Percentiles rank a stretch among this genome's conserved stretches.
phyloP scores from a whole-genome alignment of 2,113 vertebrate species.

The Meriones unguiculatus region DNA sequence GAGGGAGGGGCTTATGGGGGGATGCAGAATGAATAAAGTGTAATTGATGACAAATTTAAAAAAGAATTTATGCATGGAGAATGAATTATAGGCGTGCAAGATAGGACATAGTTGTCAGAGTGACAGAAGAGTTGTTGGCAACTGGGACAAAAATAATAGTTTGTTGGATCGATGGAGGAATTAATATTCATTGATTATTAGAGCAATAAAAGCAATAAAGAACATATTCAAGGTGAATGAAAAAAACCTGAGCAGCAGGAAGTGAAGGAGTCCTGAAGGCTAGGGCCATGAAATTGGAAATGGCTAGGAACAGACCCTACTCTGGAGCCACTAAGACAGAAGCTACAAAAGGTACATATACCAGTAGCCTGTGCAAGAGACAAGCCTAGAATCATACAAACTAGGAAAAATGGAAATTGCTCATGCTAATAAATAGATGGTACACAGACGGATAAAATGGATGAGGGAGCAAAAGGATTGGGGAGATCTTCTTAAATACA shows the following conservation, averaged over 20 bases:
- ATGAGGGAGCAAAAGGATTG: not conserved
- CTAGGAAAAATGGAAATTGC: not conserved
- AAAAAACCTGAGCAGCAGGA: not conserved
- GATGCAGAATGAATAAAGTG: too few relatives aligned
- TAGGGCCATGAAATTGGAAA: not conserved
- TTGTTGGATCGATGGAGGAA: not conserved
- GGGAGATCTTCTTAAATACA: not conserved
- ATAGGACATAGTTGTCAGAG: not conserved
- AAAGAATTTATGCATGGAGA: not conserved
- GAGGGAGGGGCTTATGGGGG: too few relatives aligned
- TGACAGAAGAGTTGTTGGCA: not conserved
- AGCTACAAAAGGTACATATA: not conserved
- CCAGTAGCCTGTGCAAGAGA: not conserved
- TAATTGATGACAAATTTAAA: too few relatives aligned
- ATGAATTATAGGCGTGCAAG: not conserved
- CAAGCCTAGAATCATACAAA: conserved; percentile 16
- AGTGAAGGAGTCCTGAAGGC: not conserved
- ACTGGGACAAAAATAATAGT: not conserved
- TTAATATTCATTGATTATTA: not conserved
- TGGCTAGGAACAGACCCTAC: not conserved
- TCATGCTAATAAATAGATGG: not conserved
- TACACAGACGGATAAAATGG: not conserved
- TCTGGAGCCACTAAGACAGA: not conserved
- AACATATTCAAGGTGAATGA: not conserved
- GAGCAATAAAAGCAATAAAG: not conserved